A percentile compares a stretch with the other conserved stretches of the same genome.
These are phyloP conservation scores for Leucophenga maculata DNA, from an alignment of 2,888 invertebrate genomes.

Conservation along the genomic window DNA sequence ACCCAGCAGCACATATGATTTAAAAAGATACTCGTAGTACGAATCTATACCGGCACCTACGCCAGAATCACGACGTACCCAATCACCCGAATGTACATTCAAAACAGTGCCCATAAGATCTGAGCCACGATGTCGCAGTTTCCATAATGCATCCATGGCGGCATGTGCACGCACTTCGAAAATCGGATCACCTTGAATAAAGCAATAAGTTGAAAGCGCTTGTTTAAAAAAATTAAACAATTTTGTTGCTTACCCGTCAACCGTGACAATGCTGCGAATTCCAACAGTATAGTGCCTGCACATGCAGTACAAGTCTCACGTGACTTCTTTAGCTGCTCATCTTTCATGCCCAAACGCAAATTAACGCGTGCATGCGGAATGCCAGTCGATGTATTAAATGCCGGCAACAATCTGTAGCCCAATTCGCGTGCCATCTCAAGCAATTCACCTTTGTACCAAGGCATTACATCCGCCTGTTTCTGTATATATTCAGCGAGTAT, in stretches of 20 bases:
- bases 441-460: constrained; percentile 91
- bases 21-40: constrained; percentile 98
- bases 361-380: constrained; percentile 97
- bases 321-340: constrained; percentile 80
- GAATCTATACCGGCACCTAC: constrained; percentile 99
- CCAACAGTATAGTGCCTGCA: constrained; percentile 97
- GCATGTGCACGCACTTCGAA: constrained; percentile 96
- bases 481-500: constrained; percentile 88
- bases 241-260: constrained; percentile 77
- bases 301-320: constrained; percentile 98
- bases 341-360: constrained; percentile 86
- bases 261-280: constrained; percentile 96
- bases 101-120: constrained; percentile 98
- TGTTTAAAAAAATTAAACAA: not conserved
- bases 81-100: constrained; percentile 98
- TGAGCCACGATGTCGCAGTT: constrained; percentile 87
- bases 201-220: not conserved
- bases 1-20: constrained; percentile 95
- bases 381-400: constrained; percentile 97
- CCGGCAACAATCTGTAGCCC: constrained; percentile 93
- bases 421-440: constrained; percentile 92
- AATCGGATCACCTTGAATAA: constrained; percentile 79
- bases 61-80: constrained; percentile 96
- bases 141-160: constrained; percentile 98
- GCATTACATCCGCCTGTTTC: constrained; percentile 80